These are phyloP conservation scores for Erannis defoliaria DNA, from an alignment of 2,888 invertebrate genomes.

Conservation along the genomic window DNA sequence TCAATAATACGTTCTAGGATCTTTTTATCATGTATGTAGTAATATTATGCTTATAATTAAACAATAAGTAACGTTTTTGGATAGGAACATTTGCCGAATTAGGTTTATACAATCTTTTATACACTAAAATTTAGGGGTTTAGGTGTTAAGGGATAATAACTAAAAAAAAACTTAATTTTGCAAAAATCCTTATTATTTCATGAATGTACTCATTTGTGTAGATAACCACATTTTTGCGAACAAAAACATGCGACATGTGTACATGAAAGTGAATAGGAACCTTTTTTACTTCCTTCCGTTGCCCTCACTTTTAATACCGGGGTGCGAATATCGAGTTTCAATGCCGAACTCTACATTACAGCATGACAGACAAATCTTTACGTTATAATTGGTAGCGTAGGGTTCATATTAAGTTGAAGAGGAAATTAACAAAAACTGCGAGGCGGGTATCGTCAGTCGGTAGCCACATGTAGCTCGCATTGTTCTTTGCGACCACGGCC, in stretches of 20 bases:
- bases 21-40: no score
- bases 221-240: constrained; percentile 25
- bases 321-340: constrained; percentile 83
- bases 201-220: neutral
- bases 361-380: constrained; percentile 34
- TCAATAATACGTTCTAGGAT: neutral
- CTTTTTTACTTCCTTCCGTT: constrained; percentile 85
- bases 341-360: constrained; percentile 49
- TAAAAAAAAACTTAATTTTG: neutral
- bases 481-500: constrained; percentile 78
- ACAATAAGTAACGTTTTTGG: no score
- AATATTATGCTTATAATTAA: no score
- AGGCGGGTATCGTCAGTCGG: constrained; percentile 72
- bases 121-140: neutral
- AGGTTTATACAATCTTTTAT: no score
- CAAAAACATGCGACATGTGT: constrained; percentile 71
- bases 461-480: constrained; percentile 81
- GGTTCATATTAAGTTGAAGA: constrained; percentile 48
- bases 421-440: constrained; percentile 48
- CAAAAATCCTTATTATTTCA: neutral
- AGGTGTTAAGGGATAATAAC: no score
- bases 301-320: constrained; percentile 80
- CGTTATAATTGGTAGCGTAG: constrained; percentile 40
- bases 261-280: constrained; percentile 81
- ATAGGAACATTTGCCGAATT: no score